Conservation (phyloP, 2,113 vertebrate species). For the Athene cunicularia region DNA sequence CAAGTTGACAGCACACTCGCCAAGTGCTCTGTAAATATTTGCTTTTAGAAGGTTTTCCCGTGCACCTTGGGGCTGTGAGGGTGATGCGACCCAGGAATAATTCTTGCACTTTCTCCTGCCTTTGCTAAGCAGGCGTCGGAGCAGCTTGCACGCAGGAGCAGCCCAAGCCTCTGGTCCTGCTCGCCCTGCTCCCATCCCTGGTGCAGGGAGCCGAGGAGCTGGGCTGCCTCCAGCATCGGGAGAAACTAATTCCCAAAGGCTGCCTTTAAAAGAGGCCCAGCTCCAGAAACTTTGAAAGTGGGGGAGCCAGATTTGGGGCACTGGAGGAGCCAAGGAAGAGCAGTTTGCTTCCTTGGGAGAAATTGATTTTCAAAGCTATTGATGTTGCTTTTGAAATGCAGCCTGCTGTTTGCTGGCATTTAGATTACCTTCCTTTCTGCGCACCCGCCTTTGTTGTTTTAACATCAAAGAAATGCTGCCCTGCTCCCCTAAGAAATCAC, state of each 20-base stretch:
- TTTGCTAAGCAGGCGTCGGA: neutral
- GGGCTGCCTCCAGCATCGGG: neutral
- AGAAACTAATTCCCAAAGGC: neutral
- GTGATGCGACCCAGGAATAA: neutral
- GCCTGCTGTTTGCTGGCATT: constrained; percentile 7
- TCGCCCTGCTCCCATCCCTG: neutral
- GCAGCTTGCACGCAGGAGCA: fast-evolving
- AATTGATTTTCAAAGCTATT: constrained; percentile 45
- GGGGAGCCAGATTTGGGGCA: neutral
- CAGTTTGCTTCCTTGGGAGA: neutral
- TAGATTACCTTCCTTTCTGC: neutral
- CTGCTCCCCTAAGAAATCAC: neutral
- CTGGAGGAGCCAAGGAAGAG: neutral
- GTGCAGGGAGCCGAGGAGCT: neutral
- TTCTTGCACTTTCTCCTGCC: neutral
- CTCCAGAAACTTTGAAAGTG: neutral
- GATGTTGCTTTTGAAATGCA: constrained; percentile 49
- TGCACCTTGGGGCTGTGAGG: neutral
- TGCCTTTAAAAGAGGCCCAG: fast-evolving
- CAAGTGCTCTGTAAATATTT: neutral
- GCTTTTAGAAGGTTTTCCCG: neutral
- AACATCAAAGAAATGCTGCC: constrained; percentile 47
- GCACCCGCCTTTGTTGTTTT: constrained; percentile 47
- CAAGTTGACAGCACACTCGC: neutral
- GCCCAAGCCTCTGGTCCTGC: neutral